Conservation (phyloP, 1,140 invertebrate species). For the Lasioglossum albipes region DNA sequence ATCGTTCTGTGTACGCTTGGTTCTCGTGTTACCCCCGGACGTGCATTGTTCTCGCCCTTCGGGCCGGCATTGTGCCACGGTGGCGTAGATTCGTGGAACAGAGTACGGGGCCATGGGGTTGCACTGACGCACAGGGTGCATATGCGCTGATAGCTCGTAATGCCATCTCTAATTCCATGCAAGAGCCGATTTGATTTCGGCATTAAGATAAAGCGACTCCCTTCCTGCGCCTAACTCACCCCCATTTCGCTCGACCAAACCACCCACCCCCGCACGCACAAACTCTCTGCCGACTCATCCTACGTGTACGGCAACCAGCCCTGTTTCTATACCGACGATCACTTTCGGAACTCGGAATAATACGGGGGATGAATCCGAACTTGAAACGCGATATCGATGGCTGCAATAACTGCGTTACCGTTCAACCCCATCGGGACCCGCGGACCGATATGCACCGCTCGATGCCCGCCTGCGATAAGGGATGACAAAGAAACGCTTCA, state of each 20-base stretch:
- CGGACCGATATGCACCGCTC: conserved; percentile 17
- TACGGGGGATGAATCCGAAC: conserved; percentile 42
- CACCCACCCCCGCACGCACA: not conserved
- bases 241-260: too few species aligned
- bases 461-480: conserved; percentile 16
- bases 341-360: conserved; percentile 48
- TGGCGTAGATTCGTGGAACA: conserved; percentile 60
- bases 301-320: not conserved
- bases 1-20: conserved; percentile 73
- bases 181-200: conserved; percentile 79
- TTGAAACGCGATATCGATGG: conserved; percentile 61
- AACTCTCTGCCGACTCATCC: conserved; percentile 15
- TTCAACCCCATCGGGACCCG: conserved; percentile 55
- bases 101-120: conserved; percentile 57
- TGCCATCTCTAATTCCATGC: conserved; percentile 79
- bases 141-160: conserved; percentile 78
- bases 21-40: conserved; percentile 73
- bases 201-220: conserved; percentile 78
- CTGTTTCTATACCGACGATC: conserved; percentile 32
- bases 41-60: conserved; percentile 77
- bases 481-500: not conserved
- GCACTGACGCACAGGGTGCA: conserved; percentile 73
- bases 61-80: conserved; percentile 72
- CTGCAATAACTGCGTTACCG: conserved; percentile 49
- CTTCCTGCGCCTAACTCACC: not conserved